Percentiles rank a stretch among this genome's conserved stretches.
Evolutionary conservation across 2,888 invertebrate species (phyloP).

Genomic region (Heliconius ethilla): DNA sequence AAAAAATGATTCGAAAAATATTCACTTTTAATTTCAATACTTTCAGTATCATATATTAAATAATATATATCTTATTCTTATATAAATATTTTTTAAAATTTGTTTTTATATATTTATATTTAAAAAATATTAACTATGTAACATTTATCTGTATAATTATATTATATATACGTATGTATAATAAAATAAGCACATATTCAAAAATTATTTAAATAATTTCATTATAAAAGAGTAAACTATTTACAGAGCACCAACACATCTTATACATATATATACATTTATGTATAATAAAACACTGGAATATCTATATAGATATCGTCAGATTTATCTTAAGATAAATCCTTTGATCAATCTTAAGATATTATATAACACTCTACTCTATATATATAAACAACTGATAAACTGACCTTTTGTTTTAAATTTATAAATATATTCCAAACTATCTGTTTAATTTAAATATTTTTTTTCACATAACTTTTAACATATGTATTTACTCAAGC

Average conservation of each 20-base stretch:
- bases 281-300: constrained; percentile 18
- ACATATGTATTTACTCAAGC: constrained; percentile 41
- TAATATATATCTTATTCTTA: neutral
- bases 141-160: neutral
- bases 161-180: neutral
- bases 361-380: neutral
- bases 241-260: constrained; percentile 16
- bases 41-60: constrained; percentile 2
- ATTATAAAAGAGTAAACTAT: constrained; percentile 7
- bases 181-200: constrained; percentile 10
- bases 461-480: neutral
- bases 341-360: neutral
- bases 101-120: neutral
- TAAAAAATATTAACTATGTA: neutral
- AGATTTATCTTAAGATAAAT: constrained; percentile 13
- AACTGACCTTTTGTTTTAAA: neutral
- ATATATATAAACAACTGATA: neutral
- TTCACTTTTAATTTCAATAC: constrained; percentile 22
- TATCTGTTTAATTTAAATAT: neutral
- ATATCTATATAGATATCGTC: constrained; percentile 5
- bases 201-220: neutral
- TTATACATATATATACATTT: neutral
- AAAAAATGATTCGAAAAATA: constrained; percentile 12
- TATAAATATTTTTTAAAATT: neutral
- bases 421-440: constrained; percentile 4